Evolutionary conservation across 2,888 invertebrate genomes (phyloP), one percentile per base, ranked within the genome.

Genomic region (Athalia circularis): DNA sequence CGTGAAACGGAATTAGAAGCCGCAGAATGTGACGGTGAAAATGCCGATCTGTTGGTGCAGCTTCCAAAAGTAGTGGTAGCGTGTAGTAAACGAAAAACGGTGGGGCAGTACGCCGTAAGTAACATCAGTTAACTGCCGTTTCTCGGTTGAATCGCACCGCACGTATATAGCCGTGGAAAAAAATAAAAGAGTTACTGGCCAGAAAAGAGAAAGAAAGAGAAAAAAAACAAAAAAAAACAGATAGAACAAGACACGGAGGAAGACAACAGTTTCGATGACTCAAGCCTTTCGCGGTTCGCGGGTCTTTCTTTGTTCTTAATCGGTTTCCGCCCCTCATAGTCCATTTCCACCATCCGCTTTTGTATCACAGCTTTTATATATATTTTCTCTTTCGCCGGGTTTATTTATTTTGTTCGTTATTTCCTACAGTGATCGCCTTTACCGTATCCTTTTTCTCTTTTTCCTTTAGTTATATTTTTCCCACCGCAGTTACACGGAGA

Each of bases 281-380:
- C 72, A 57, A 72, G 47, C 57, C 6, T 9, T 54, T 54, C 54
- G 54, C n/a, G 9, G 9, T 6, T 50, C 29, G 6, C 67, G 72
- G 72, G 47, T 72, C 45, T 72, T 59, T 72, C 72, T 72, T 72
- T 72, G 72, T 72, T 72, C 72, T 72, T 72, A 72, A 72, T 72
- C 72, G 72, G 72, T 72, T 59, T 72, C 72, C 72, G 72, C 72
- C 72, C 59, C 72, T 72, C 57, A 29, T 11, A 3, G 43, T 43
- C 29, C 29, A 29, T 54, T 54, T 54, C 54, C 3, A 54, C 54
- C 11, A 11, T 0, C 54, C 9, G 4, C n/a, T 9, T 52, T 9
- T 52, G 52, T 54, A 54, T 29, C 54, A 52, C 13, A 13, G 47
- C 65, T 45, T 65, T 48, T 13, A 47, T 65, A 13, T 48, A 9